Conservation (phyloP, 2,113 vertebrate species). For the Naja naja region DNA sequence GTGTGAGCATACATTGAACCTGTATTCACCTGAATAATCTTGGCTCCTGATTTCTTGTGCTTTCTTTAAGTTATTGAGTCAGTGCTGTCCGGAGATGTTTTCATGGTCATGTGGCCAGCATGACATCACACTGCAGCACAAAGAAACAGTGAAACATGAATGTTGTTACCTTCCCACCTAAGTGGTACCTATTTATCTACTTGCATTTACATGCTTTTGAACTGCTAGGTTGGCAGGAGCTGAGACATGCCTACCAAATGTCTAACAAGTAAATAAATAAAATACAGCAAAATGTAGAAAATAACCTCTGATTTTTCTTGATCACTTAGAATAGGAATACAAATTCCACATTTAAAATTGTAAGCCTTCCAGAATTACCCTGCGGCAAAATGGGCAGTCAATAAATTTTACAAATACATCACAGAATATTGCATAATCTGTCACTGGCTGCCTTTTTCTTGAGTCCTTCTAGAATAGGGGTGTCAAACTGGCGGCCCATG, state of each 20-base stretch:
- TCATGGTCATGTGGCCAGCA: background rate
- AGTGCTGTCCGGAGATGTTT: background rate
- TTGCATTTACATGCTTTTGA: background rate
- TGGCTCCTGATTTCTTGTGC: background rate
- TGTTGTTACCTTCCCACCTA: background rate
- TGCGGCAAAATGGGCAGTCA: background rate
- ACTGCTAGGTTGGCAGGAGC: background rate
- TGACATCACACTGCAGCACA: background rate
- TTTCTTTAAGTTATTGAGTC: background rate
- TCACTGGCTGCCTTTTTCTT: background rate
- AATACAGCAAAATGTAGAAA: background rate
- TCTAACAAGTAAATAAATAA: background rate
- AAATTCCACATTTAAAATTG: background rate
- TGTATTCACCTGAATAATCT: background rate
- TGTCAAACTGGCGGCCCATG: too few relatives aligned
- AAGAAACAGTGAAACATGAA: background rate
- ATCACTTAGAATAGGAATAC: slow-evolving; percentile 1
- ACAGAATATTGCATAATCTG: fast-evolving
- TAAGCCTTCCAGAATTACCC: background rate
- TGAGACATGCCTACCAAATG: background rate
- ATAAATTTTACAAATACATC: background rate
- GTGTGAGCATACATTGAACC: background rate
- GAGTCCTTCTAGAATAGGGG: slow-evolving; percentile 6
- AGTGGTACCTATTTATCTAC: background rate
- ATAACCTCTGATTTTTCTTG: background rate